These are phyloP conservation scores for Sitobion miscanthi DNA, from an alignment of 1,140 invertebrate species.

Conservation along the genomic window DNA sequence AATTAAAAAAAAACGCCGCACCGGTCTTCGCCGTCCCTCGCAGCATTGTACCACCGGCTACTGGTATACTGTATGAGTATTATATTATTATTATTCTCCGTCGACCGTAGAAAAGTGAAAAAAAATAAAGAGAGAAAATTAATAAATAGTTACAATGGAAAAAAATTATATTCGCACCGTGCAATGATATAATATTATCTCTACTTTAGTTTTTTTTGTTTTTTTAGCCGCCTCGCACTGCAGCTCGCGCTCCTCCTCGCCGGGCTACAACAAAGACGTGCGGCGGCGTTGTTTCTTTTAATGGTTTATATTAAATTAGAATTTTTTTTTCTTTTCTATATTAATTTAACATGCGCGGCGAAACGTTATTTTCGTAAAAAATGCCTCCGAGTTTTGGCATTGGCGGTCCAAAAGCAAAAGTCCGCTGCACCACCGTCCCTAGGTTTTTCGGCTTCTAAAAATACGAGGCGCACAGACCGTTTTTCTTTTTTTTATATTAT, in stretches of 20 bases:
- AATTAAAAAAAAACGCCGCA: background rate
- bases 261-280: background rate
- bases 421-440: background rate
- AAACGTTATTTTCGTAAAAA: conserved; percentile 22
- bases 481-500: background rate
- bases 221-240: background rate
- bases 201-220: background rate
- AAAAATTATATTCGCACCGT: background rate
- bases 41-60: background rate
- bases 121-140: background rate
- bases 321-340: background rate
- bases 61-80: background rate
- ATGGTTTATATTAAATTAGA: conserved; percentile 20
- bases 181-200: background rate
- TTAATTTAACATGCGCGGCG: background rate
- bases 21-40: background rate
- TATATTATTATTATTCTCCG: background rate
- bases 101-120: background rate
- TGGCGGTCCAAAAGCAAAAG: background rate
- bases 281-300: background rate
- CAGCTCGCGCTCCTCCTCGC: background rate
- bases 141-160: background rate
- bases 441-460: conserved; percentile 18
- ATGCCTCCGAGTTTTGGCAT: background rate
- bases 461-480: background rate